Conservation (phyloP, 2,797 vertebrate genomes). For the Uromys caudimaculatus region DNA sequence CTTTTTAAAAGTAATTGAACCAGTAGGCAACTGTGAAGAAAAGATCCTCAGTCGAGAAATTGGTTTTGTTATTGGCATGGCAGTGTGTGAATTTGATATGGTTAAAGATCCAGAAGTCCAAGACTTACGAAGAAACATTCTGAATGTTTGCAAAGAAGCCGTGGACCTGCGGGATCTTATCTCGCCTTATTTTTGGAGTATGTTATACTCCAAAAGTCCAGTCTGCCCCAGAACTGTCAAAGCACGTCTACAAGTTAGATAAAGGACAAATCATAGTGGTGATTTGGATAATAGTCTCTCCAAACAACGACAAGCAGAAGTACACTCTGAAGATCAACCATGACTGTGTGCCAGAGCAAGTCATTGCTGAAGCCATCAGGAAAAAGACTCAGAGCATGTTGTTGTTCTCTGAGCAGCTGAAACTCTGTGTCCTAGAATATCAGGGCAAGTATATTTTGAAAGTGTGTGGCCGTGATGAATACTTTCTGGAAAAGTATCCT, state of each 20-base stretch:
- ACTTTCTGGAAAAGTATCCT: conserved; percentile 97
- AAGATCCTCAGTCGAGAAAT: conserved; percentile 99
- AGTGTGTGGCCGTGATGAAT: conserved; percentile 98
- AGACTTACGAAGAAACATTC: conserved; percentile 97
- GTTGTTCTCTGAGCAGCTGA: conserved; percentile 96
- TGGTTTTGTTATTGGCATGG: conserved; percentile 99
- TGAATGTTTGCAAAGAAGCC: conserved; percentile 98
- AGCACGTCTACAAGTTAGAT: conserved; percentile 97
- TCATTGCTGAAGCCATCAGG: conserved; percentile 98
- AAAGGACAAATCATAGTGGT: conserved; percentile 99
- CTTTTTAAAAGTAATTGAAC: conserved; percentile 98
- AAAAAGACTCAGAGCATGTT: conserved; percentile 99
- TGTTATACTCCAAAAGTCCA: conserved; percentile 97
- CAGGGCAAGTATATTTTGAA: conserved; percentile 99
- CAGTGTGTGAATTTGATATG: conserved; percentile 98
- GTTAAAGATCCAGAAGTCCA: conserved; percentile 99
- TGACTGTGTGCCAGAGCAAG: conserved; percentile 98
- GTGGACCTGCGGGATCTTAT: conserved; percentile 96
- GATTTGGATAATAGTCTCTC: conserved; percentile 99
- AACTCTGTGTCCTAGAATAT: conserved; percentile 99
- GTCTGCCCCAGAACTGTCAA: conserved; percentile 96
- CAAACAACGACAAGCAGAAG: conserved; percentile 98
- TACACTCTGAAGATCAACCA: conserved; percentile 99
- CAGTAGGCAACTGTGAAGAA: conserved; percentile 98
- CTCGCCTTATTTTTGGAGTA: no score